phyloP scores from a whole-genome alignment of 2,797 vertebrate genomes.

The Hippoglossus hippoglossus region DNA sequence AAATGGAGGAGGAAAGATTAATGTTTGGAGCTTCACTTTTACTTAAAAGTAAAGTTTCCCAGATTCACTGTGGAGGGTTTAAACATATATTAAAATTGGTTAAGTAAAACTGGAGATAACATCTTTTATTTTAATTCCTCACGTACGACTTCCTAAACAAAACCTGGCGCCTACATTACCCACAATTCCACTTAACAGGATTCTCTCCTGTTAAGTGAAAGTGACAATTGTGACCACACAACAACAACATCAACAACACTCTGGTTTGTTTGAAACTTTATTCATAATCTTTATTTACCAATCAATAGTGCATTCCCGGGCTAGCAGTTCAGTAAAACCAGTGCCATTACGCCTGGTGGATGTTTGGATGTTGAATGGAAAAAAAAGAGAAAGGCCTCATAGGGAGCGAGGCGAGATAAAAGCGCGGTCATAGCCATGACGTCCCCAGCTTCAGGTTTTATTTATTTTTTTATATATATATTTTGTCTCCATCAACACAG shows the following conservation, averaged over 20 bases:
- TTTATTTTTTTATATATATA: constrained; percentile 39
- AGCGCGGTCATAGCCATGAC: constrained; percentile 52
- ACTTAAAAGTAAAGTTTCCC: no score
- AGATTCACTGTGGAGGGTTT: no score
- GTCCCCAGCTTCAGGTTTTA: constrained; percentile 46
- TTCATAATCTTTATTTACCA: constrained; percentile 82
- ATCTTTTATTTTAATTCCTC: no score
- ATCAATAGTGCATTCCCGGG: constrained; percentile 86
- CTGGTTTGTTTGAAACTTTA: constrained; percentile 82
- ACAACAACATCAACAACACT: constrained; percentile 13
- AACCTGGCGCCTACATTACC: no score
- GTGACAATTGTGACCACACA: constrained; percentile 7
- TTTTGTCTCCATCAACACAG: constrained; percentile 39
- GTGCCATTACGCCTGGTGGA: constrained; percentile 65
- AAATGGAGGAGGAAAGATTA: not conserved
- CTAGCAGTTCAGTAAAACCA: constrained; percentile 81
- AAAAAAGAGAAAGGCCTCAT: constrained; percentile 47
- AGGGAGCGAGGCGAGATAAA: constrained; percentile 53
- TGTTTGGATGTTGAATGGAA: constrained; percentile 61
- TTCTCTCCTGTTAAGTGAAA: no score
- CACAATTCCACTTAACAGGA: no score
- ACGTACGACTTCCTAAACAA: no score
- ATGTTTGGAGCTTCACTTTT: no score
- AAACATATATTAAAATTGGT: no score
- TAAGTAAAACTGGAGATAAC: no score